A percentile compares a stretch with the other conserved stretches of the same genome.
phyloP scores from a whole-genome alignment of 2,888 invertebrate species.

The Venustoraphidia nigricollis region DNA sequence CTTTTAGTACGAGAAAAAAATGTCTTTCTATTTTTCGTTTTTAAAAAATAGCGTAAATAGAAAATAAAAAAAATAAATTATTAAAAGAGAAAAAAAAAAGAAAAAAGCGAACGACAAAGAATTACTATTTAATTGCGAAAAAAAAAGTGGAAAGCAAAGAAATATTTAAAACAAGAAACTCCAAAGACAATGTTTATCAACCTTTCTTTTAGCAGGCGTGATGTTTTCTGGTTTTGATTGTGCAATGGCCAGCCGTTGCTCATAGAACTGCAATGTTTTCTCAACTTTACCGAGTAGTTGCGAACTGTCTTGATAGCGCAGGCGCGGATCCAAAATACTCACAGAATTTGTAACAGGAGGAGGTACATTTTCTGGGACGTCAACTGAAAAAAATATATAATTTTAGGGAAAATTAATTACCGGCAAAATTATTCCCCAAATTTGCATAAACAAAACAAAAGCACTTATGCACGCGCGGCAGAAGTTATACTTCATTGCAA shows the following conservation, averaged over 20 bases:
- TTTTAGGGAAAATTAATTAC: too few species aligned
- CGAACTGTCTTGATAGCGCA: constrained; percentile 21
- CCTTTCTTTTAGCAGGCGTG: constrained; percentile 27
- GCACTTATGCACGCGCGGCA: too few species aligned
- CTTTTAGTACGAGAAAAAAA: too few species aligned
- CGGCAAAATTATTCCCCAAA: too few species aligned
- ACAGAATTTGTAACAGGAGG: background rate
- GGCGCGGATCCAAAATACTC: constrained; percentile 11
- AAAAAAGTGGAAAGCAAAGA: background rate
- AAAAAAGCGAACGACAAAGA: background rate
- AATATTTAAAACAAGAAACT: background rate
- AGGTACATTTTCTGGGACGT: constrained; percentile 3
- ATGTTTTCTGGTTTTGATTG: constrained; percentile 21
- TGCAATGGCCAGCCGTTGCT: constrained; percentile 19
- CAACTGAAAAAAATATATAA: too few species aligned
- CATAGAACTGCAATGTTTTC: constrained; percentile 25
- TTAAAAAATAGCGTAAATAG: too few species aligned
- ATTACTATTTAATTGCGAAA: background rate
- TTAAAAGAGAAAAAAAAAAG: too few species aligned
- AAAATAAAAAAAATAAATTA: too few species aligned
- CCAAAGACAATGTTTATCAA: constrained; percentile 9
- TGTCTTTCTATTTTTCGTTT: too few species aligned
- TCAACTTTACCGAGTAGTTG: constrained; percentile 28
- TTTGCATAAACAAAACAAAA: too few species aligned
- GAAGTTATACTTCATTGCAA: too few species aligned